Conservation (phyloP, 2,888 invertebrate species). For the Cabera pusaria region DNA sequence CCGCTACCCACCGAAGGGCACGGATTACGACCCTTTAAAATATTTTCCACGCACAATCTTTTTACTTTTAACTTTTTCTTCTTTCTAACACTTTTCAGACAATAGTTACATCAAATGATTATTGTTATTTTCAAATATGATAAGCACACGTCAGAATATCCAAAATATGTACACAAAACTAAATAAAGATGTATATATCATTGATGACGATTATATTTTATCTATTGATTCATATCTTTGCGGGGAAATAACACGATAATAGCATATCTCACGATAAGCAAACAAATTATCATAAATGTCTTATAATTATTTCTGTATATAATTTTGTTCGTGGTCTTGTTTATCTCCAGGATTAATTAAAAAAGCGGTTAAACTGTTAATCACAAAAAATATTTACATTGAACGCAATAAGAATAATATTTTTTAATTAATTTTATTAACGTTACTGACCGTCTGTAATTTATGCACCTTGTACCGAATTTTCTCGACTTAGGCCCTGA, state of each 20-base stretch:
- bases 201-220: slow-evolving; percentile 51
- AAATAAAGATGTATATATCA: slow-evolving; percentile 43
- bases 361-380: slow-evolving; percentile 13
- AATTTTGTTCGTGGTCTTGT: slow-evolving; percentile 1
- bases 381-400: too few species aligned
- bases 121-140: too few species aligned
- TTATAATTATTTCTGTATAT: slow-evolving; percentile 1
- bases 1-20: slow-evolving; percentile 2
- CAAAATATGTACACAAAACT: slow-evolving; percentile 47
- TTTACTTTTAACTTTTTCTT: background rate
- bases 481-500: too few species aligned
- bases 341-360: slow-evolving; percentile 8
- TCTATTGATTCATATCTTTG: slow-evolving; percentile 65
- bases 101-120: slow-evolving; percentile 13
- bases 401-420: slow-evolving; percentile 5
- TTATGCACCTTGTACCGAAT: too few species aligned
- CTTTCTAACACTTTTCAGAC: slow-evolving; percentile 2
- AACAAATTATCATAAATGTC: slow-evolving; percentile 18
- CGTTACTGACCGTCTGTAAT: too few species aligned
- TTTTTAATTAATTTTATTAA: slow-evolving; percentile 16
- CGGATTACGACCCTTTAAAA: too few species aligned
- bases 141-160: slow-evolving; percentile 39
- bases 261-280: slow-evolving; percentile 22
- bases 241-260: slow-evolving; percentile 50
- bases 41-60: too few species aligned